Percentiles rank a stretch among this genome's conserved stretches.
Evolutionary conservation across 2,888 invertebrate species (phyloP).

Genomic region (Flexamia atlantica): DNA sequence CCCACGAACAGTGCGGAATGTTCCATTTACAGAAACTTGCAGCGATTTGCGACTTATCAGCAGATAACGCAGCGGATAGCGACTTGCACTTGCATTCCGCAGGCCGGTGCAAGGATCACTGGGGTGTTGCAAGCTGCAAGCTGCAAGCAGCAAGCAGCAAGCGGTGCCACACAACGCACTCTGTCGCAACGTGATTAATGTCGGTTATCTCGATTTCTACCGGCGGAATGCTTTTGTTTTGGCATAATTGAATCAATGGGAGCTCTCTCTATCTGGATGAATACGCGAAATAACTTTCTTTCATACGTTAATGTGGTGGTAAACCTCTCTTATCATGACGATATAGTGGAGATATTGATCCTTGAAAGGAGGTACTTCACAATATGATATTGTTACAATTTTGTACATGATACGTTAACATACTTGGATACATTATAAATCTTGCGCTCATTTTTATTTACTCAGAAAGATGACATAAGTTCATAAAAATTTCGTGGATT

Average conservation of each 20-base stretch:
- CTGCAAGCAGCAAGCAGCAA: no score
- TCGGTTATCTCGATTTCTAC: conserved; percentile 63
- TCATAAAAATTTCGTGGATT: no score
- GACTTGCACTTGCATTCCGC: neutral
- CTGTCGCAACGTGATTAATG: conserved; percentile 59
- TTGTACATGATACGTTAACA: no score
- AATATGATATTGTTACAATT: no score
- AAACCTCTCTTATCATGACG: conserved; percentile 15
- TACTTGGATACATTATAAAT: no score
- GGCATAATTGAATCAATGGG: conserved; percentile 64
- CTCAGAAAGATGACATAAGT: no score
- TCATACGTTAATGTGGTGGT: conserved; percentile 27
- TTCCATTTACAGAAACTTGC: conserved; percentile 12
- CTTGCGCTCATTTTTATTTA: no score
- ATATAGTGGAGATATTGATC: neutral
- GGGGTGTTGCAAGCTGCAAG: conserved; percentile 48
- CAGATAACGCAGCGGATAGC: neutral
- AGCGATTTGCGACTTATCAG: conserved; percentile 1
- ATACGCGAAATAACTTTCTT: conserved; percentile 63
- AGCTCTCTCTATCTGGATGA: conserved; percentile 53
- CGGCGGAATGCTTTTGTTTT: conserved; percentile 63
- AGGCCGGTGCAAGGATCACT: neutral
- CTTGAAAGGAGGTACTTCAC: no score
- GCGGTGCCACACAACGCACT: neutral
- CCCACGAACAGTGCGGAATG: neutral